Base-by-base conservation (phyloP, 2,888 invertebrate genomes). In the Pachymerium ferrugineum region DNA sequence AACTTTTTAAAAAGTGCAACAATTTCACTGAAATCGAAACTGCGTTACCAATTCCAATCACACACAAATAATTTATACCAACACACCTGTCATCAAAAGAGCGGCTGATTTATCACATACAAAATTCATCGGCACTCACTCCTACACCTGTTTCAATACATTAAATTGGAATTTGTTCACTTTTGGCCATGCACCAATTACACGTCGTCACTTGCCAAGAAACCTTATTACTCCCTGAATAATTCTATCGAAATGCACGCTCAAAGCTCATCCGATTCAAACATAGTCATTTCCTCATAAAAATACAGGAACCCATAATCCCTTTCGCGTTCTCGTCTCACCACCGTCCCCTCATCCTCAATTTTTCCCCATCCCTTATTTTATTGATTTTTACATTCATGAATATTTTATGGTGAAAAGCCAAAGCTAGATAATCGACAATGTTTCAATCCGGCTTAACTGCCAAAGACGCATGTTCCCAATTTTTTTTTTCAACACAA, bases 211-310 rank as follows among this genome's bases (percentile, higher is more conserved):
- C 47, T 14, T 47, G 47, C 47, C 47, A 47, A 47, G 47, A 47
- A 47, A 47, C 47, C 47, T 47, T 47, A 47, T 47, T 47, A 47
- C 47, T 47, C 47, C 47, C 47, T 47, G 47, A 47, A 47, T 47
- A 47, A 47, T 47, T 47, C 22, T 22, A 19, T 47, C 47, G 3
- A 47, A 47, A 22, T 47, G 47, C 47, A 47, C 47, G 47, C 47
- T 47, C 47, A 47, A 3, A 47, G 47, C 47, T 47, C 47, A 47
- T 47, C 47, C 47, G 47, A 47, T 47, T 47, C 47, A 47, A 47
- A 47, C 47, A 16, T 47, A 47, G 47, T 47, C 47, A 47, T 47
- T 47, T 47, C 47, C 47, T 47, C 47, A 47, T 47, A 47, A 47
- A 47, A 47, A 47, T 47, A 47, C 47, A 47, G n/a, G 47, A 47